phyloP scores from a whole-genome alignment of 2,113 vertebrate species.

The Rhinolophus sinicus region DNA sequence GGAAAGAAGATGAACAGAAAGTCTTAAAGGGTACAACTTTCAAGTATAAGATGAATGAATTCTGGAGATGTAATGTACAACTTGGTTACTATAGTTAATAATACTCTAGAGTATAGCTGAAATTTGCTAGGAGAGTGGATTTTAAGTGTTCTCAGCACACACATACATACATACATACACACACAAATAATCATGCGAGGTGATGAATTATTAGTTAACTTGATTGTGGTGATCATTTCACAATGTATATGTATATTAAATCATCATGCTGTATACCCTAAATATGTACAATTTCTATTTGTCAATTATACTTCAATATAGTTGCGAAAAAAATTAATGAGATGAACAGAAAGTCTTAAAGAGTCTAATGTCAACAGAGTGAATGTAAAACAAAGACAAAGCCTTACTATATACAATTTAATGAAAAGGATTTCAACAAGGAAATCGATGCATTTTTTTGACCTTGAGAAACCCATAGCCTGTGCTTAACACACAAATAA shows the following conservation, averaged over 20 bases:
- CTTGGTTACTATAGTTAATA: background rate
- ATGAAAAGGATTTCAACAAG: background rate
- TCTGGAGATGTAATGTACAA: background rate
- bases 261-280: background rate
- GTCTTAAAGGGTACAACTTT: background rate
- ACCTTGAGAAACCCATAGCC: background rate
- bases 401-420: background rate
- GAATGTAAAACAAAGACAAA: background rate
- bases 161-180: background rate
- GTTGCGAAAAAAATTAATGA: background rate
- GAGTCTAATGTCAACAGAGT: background rate
- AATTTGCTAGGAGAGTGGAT: background rate
- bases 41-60: background rate
- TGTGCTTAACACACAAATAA: background rate
- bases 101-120: background rate
- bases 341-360: constrained; percentile 7
- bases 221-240: background rate
- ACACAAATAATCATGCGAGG: background rate
- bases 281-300: background rate
- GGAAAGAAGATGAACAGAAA: background rate
- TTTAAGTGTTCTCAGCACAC: background rate
- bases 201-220: background rate
- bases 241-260: background rate
- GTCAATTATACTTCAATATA: background rate
- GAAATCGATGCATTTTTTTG: background rate